phyloP scores from a whole-genome alignment of 1,140 invertebrate genomes.

The Drosophila kepulauana region DNA sequence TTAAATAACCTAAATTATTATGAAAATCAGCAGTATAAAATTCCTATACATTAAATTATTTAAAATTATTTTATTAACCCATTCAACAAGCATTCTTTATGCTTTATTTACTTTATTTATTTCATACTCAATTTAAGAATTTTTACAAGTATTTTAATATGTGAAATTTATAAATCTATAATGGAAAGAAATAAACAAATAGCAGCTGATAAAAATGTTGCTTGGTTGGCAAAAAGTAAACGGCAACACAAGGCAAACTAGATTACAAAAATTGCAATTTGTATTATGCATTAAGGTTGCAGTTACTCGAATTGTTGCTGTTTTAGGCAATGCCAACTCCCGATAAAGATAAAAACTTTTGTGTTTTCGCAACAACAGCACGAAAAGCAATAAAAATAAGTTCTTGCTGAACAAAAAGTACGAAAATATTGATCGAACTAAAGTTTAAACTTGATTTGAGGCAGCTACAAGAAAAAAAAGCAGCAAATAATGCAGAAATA shows the following conservation, averaged over 20 bases:
- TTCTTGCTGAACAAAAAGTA: constrained; percentile 16
- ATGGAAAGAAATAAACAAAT: neutral
- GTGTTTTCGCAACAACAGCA: constrained; percentile 24
- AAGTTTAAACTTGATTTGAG: constrained; percentile 51
- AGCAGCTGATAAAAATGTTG: neutral
- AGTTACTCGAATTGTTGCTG: constrained; percentile 11
- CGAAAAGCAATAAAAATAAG: constrained; percentile 50
- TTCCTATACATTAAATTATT: no score
- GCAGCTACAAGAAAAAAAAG: no score
- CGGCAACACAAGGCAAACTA: neutral
- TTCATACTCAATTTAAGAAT: no score
- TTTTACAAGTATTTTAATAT: no score
- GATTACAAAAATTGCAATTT: constrained; percentile 24
- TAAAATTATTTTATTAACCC: no score
- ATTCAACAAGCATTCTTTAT: no score
- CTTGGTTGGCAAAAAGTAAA: constrained; percentile 1
- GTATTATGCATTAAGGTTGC: constrained; percentile 18
- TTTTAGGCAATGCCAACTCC: constrained; percentile 19
- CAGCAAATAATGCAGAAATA: constrained; percentile 25
- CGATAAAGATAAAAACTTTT: constrained; percentile 49
- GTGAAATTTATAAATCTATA: no score
- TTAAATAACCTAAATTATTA: no score
- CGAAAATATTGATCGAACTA: constrained; percentile 41
- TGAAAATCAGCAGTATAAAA: no score
- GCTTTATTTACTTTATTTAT: no score